Conservation (phyloP, 2,797 vertebrate genomes). For the Lacerta viridis region DNA sequence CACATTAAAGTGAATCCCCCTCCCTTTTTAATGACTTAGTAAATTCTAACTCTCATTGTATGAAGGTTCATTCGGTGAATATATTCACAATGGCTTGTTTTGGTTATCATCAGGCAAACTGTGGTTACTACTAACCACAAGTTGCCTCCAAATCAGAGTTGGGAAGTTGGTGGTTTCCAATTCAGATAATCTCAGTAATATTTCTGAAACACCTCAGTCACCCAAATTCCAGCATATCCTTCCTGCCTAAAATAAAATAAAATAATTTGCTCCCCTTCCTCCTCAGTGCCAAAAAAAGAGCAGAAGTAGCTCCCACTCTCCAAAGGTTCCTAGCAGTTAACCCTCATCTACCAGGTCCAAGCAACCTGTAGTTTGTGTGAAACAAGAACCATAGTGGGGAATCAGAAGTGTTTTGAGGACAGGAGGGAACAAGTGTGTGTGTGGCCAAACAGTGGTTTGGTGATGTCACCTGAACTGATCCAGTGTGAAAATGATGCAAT, state of each 20-base stretch:
- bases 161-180: not conserved
- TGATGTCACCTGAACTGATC: not conserved
- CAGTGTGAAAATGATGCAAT: not conserved
- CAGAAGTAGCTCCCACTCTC: not conserved
- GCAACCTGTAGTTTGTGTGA: no score
- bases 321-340: no score
- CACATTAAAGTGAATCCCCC: not conserved
- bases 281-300: not conserved
- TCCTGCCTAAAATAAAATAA: conserved; percentile 9
- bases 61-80: not conserved
- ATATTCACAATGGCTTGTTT: no score
- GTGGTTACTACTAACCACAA: no score
- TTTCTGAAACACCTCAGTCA: not conserved
- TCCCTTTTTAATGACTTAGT: not conserved
- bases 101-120: no score
- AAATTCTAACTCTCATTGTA: not conserved
- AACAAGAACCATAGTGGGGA: no score
- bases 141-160: no score
- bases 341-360: no score
- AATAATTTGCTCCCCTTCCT: not conserved
- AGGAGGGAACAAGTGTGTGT: not conserved
- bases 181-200: not conserved
- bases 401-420: not conserved
- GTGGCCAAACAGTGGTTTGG: not conserved
- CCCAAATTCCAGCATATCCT: not conserved